Base-by-base conservation (phyloP, 2,113 vertebrate species). In the Fregata magnificens region DNA sequence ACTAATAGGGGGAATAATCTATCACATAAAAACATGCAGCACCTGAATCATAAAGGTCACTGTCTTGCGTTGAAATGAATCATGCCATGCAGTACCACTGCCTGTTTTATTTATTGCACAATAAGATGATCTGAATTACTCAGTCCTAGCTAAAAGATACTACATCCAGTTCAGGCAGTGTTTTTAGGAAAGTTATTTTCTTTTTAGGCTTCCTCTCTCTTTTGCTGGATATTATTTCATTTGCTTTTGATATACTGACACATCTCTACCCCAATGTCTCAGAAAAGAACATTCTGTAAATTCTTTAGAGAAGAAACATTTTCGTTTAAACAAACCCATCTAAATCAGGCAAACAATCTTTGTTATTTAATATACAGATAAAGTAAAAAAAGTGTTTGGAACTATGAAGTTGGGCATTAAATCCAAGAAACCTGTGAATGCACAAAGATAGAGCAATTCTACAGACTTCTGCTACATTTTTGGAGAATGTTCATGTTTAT, bases 401-500 rank as follows among this genome's bases (percentile, higher is more conserved):
- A 88, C 21, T 19, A 47, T 11, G 38, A 61, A 83, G 20, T 5
- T 49, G 13, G 50, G 19, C 26, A 91, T 94, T 77, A 91, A 88
- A 92, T 47, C 44, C 17, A 92, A 88, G 47, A 62, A 84, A 42
- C 16, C 10, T 49, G 31, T 36, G 12, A n/a, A 80, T 10, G 16
- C 56, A 89, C 28, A 47, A 93, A 72, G 44, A 62, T 6, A 81
- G 26, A 93, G 67, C 21, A 91, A 73, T 62, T 70, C 52, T 91
- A 78, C 7, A 89, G 71, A 55, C 58, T 80, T 72, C 2, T 44
- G 28, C 52, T 66, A 53, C 7, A 86, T n/a, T 96, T 79, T 88
- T 92, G 36, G 58, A 97, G 52, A 97, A 97, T 72, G 44, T 45
- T 94, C 53, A 77, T 74, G 56, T 95, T 95, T 98, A 93, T 96